These are phyloP conservation scores for Astatoreochromis straeleni DNA, from an alignment of 2,113 vertebrate species.

Conservation along the genomic window DNA sequence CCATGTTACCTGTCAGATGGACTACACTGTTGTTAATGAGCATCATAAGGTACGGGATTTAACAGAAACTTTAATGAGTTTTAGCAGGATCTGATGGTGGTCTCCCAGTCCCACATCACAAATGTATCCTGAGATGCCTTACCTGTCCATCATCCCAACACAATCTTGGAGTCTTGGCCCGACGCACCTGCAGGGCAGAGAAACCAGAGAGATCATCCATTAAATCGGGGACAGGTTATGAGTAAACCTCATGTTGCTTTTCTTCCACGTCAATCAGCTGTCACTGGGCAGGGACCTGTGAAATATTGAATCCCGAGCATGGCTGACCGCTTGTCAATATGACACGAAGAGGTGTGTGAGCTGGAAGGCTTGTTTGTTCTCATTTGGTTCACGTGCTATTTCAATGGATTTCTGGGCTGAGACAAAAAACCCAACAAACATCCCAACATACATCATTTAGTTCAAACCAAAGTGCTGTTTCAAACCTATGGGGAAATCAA, in stretches of 20 bases:
- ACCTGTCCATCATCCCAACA: slow-evolving; percentile 98
- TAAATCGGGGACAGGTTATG: slow-evolving; percentile 48
- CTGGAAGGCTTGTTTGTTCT: neutral
- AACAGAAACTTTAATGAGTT: neutral
- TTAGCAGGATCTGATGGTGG: neutral
- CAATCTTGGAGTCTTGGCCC: slow-evolving; percentile 92
- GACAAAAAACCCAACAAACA: neutral
- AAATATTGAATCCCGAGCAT: slow-evolving; percentile 2
- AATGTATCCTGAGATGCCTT: slow-evolving; percentile 29
- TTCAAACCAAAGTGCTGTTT: neutral
- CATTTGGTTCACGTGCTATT: neutral
- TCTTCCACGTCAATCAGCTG: slow-evolving; percentile 44
- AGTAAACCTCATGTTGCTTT: slow-evolving; percentile 42
- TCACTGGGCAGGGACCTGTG: slow-evolving; percentile 3
- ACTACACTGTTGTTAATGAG: neutral
- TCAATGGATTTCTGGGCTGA: neutral
- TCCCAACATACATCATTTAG: neutral
- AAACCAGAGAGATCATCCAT: slow-evolving; percentile 54
- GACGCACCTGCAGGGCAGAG: slow-evolving; percentile 81
- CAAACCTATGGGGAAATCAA: neutral
- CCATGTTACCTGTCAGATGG: neutral
- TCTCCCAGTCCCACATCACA: neutral
- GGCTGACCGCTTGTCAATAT: slow-evolving; percentile 26
- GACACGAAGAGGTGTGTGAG: neutral
- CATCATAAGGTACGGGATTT: neutral